Evolutionary conservation across 2,797 vertebrate species (phyloP).

Genomic region (Salmo trutta): DNA sequence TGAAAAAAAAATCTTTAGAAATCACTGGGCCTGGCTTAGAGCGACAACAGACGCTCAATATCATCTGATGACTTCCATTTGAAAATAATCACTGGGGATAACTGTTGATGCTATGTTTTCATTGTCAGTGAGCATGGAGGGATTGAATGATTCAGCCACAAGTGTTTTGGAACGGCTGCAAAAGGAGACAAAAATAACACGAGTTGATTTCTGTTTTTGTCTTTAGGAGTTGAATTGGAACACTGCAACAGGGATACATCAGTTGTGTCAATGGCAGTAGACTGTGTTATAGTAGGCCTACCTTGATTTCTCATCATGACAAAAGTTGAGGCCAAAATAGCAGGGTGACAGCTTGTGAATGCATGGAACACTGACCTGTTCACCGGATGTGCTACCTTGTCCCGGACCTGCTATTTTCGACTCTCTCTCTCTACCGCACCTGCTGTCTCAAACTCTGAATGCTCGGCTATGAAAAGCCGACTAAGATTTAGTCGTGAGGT

Average conservation of each 20-base stretch:
- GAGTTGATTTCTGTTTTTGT: not conserved
- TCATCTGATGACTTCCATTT: constrained; percentile 27
- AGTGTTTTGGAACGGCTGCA: not conserved
- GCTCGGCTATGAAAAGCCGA: too few relatives aligned
- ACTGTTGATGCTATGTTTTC: constrained; percentile 22
- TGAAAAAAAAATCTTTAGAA: constrained; percentile 20
- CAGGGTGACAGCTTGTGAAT: not conserved
- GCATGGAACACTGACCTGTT: too few relatives aligned
- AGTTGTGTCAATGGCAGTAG: not conserved
- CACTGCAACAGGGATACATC: not conserved
- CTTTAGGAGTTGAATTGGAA: not conserved
- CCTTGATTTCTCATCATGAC: not conserved
- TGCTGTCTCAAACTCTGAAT: too few relatives aligned
- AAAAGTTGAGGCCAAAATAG: not conserved
- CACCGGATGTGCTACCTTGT: too few relatives aligned
- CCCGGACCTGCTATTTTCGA: too few relatives aligned
- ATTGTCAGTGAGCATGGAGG: constrained; percentile 15
- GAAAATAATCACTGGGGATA: constrained; percentile 25
- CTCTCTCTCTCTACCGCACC: too few relatives aligned
- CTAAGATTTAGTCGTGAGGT: too few relatives aligned
- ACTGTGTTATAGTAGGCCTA: not conserved
- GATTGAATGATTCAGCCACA: constrained; percentile 7
- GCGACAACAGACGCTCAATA: not conserved
- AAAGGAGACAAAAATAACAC: not conserved
- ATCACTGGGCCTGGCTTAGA: constrained; percentile 1